Evolutionary conservation across 2,888 invertebrate species (phyloP), one percentile per base, ranked within the genome.

Genomic region (Drosophila borealis): DNA sequence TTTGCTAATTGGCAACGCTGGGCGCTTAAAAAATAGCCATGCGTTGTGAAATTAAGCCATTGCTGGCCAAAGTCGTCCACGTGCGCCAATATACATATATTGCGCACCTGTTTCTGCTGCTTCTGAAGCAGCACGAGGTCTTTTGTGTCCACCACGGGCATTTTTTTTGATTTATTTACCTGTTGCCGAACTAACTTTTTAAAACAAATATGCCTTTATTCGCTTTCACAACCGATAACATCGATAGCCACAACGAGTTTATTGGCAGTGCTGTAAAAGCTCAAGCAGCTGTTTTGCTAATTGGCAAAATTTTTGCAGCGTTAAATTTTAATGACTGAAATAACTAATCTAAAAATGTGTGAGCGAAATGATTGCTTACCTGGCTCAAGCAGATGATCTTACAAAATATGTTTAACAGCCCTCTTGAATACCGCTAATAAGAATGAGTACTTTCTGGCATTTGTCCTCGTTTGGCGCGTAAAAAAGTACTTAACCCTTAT

Each of bases 11-110:
- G 14, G 76, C n/a, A 74, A 54, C 46, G 53, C 1, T 9, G 11
- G 3, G 44, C 53, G 51, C 36, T 9, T 2, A 8, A 50, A 51
- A 60, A 51, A 5, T 21, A 5, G 97, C 98, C 94, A 97, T 95
- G 89, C 96, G 95, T 87, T 95, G 95, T 3, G 98, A 98, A 90
- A 99, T 98, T 65, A 99, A 96, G 57, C 97, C 98, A 94, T 99
- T 99, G 88, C 97, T 97, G 45, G 98, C 98, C 77, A 99, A 93
- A 1, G 98, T 98, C 0, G 99, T 99, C 99, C 75, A 99, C 99
- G 94, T 99, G 99, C 11, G 99, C 99, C 89, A 99, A 94, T 86
- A 99, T 98, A 92, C 98, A 99, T 88, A 99, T 96, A 93, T 99
- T 99, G 60, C 98, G 94, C 82, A 99, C 96, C 90, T 94, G 94